A percentile compares a stretch with the other conserved stretches of the same genome.
Conservation (phyloP, 2,888 invertebrate species). For the Brachylomia viminalis region DNA sequence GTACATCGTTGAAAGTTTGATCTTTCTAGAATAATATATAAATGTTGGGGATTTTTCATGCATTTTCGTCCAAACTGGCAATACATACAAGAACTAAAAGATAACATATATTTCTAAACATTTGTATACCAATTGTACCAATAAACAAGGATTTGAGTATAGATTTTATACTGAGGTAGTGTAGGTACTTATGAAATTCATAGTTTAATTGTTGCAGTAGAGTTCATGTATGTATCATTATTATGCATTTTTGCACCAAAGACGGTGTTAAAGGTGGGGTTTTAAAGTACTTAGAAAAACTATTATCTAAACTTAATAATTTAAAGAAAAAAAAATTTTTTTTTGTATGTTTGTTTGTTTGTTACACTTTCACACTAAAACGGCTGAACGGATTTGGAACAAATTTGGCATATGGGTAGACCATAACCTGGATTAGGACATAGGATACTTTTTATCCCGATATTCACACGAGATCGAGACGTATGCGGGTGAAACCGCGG, state of each 20-base stretch:
- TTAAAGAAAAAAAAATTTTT: no score
- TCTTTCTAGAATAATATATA: background rate
- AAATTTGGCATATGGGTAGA: no score
- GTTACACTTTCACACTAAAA: no score
- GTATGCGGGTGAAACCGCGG: no score
- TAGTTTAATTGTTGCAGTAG: slow-evolving; percentile 14
- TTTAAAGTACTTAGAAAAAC: no score
- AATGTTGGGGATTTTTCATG: background rate
- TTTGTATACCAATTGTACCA: slow-evolving; percentile 32
- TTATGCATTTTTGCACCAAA: background rate
- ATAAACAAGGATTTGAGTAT: slow-evolving; percentile 50
- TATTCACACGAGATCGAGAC: no score
- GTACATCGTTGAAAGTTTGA: background rate
- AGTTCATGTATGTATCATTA: slow-evolving; percentile 3
- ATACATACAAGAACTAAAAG: slow-evolving; percentile 3
- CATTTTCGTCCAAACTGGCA: slow-evolving; percentile 7
- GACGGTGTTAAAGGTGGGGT: background rate
- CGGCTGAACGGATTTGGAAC: no score
- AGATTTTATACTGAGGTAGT: slow-evolving; percentile 58
- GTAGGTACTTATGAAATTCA: background rate
- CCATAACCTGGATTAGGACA: no score
- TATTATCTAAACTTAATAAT: no score
- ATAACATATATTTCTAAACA: slow-evolving; percentile 24
- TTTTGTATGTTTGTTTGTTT: no score
- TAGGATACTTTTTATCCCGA: no score